Percentiles rank a stretch among this genome's conserved stretches.
These are phyloP conservation scores for Chouioia cunea DNA, from an alignment of 2,888 invertebrate species.

Conservation along the genomic window DNA sequence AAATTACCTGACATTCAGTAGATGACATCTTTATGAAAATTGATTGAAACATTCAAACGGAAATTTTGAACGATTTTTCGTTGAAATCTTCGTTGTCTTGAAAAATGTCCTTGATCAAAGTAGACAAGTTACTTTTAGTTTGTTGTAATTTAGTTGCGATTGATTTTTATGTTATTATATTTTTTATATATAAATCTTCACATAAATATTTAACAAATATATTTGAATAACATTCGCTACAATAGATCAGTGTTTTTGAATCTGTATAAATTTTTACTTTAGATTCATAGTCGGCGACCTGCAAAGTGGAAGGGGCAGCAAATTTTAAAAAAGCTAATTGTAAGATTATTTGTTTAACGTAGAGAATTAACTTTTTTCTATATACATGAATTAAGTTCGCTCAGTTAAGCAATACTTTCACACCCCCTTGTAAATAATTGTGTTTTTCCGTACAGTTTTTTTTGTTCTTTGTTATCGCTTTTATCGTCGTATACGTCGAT, in stretches of 20 bases:
- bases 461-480: no score
- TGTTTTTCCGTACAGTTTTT: no score
- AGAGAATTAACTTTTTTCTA: constrained; percentile 44
- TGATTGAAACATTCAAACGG: no score
- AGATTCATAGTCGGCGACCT: constrained; percentile 46
- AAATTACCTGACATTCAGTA: constrained; percentile 3
- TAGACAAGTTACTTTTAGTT: constrained; percentile 22
- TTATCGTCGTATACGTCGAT: no score
- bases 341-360: constrained; percentile 47
- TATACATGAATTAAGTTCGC: constrained; percentile 31
- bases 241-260: neutral
- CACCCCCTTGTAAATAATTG: constrained; percentile 33
- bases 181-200: no score
- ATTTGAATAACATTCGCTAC: constrained; percentile 17
- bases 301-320: constrained; percentile 49
- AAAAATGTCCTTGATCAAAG: neutral
- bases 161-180: neutral
- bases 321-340: constrained; percentile 46
- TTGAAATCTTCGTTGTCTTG: neutral
- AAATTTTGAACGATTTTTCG: neutral
- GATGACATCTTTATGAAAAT: neutral
- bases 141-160: constrained; percentile 9
- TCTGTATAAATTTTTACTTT: constrained; percentile 42
- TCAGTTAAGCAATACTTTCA: constrained; percentile 31
- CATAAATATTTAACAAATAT: neutral